A percentile compares a stretch with the other conserved stretches of the same genome.
These are phyloP conservation scores for Samia ricini DNA, from an alignment of 1,140 invertebrate genomes.

Conservation along the genomic window DNA sequence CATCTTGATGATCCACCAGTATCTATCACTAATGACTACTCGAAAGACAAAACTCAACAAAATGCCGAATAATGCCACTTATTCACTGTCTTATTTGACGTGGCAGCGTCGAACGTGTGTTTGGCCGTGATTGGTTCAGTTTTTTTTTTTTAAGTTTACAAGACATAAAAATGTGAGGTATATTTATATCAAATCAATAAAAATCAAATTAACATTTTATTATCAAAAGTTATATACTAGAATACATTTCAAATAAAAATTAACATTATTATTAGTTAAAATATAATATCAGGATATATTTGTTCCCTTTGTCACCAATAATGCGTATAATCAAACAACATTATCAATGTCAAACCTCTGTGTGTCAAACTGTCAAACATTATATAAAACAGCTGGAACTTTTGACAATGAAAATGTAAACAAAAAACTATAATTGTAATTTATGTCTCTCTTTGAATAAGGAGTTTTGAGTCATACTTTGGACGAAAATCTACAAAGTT, in stretches of 20 bases:
- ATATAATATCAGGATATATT: background rate
- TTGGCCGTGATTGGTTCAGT: conserved; percentile 63
- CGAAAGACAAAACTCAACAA: conserved; percentile 59
- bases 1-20: conserved; percentile 50
- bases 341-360: background rate
- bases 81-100: conserved; percentile 70
- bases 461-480: too few species aligned
- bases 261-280: background rate
- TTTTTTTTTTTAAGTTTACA: conserved; percentile 33
- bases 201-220: too few species aligned
- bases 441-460: too few species aligned
- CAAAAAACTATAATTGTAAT: too few species aligned
- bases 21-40: conserved; percentile 40
- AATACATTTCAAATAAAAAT: background rate
- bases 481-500: too few species aligned
- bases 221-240: too few species aligned
- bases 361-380: too few species aligned
- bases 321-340: background rate
- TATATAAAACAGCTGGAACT: too few species aligned
- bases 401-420: too few species aligned
- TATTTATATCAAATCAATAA: background rate
- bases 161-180: background rate
- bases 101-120: conserved; percentile 77
- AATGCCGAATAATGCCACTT: conserved; percentile 72
- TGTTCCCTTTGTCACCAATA: background rate